These are phyloP conservation scores for Meloidogyne floridensis DNA, from an alignment of 1,140 invertebrate species.

Conservation along the genomic window DNA sequence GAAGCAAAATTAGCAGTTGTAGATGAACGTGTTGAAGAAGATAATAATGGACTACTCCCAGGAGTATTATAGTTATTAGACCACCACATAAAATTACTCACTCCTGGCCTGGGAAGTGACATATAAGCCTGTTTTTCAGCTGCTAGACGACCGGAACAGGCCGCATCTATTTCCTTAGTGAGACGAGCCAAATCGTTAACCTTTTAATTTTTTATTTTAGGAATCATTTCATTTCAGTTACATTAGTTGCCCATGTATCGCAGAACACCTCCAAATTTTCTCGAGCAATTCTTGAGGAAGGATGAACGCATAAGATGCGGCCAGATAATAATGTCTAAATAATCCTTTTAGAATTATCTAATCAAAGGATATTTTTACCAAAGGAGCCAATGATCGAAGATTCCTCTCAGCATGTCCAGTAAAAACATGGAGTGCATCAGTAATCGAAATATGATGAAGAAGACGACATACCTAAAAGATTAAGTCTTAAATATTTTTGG, in stretches of 20 bases:
- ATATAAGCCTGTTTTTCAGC: conserved; percentile 88
- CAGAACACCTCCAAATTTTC: conserved; percentile 97
- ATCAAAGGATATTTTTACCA: conserved; percentile 40
- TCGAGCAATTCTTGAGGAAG: conserved; percentile 88
- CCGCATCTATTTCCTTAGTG: conserved; percentile 69
- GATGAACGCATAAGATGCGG: conserved; percentile 84
- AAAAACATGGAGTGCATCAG: conserved; percentile 88
- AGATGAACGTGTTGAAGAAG: conserved; percentile 28
- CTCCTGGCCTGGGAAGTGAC: conserved; percentile 87
- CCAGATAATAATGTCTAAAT: conserved; percentile 87
- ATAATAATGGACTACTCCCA: conserved; percentile 20
- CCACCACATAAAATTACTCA: conserved; percentile 70
- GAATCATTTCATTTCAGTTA: not conserved
- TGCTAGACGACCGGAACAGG: conserved; percentile 77
- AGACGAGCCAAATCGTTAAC: conserved; percentile 50
- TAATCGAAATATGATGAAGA: conserved; percentile 87
- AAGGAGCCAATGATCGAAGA: conserved; percentile 77
- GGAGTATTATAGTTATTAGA: not conserved
- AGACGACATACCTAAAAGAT: conserved; percentile 85
- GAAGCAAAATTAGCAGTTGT: conserved; percentile 6
- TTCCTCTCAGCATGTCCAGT: conserved; percentile 93
- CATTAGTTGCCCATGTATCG: conserved; percentile 79
- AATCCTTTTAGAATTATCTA: no score
- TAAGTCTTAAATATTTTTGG: conserved; percentile 9
- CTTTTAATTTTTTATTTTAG: conserved; percentile 14